Evolutionary conservation across 2,113 vertebrate species (phyloP), one percentile per base, ranked within the genome.

Genomic region (Sakesphorus luctuosus): DNA sequence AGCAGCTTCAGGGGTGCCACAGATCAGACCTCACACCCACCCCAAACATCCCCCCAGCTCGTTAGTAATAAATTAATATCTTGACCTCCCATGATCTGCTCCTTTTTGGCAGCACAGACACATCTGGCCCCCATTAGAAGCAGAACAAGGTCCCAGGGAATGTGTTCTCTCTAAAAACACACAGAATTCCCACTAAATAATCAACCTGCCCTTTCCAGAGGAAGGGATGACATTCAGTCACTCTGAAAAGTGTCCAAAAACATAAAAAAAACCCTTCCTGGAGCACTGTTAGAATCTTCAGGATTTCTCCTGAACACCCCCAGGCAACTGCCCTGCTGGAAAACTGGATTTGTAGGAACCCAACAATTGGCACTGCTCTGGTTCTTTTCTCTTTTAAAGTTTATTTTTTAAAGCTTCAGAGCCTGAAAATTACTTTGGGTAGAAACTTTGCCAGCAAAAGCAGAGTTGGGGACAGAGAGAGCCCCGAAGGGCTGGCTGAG

Each of bases 21-120:
- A 72, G 77, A 69, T 44, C 63, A 35, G 15, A 47, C 53, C 77
- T 52, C 73, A 56, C 36, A 72, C 36, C 50, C 35, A 24, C 28
- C 56, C 28, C 38, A 67, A 5, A 3, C 49, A 17, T 4, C 17
- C 8, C 13, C 12, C 0, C 16, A 13, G 1, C 61, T 10, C 40
- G 50, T 69, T 56, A 73, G 71, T 47, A 90, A 74, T 7, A 29
- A 23, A 83, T 50, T 76, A 18, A 43, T 43, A 66, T 50, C 49
- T 79, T 79, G 82, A 71, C 33, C 49, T 81, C 17, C 12, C 47
- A 33, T 19, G 4, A 89, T 14, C 5, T 23, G 59, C 59, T 47
- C 20, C 59, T 44, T 28, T 77, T 36, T 59, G 49, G 40, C 13
- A 86, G 68, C 55, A 68, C 6, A 79, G 38, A 52, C 78, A 56